A percentile compares a stretch with the other conserved stretches of the same genome.
Conservation (phyloP, 2,113 vertebrate genomes). For the Thermophis baileyi region DNA sequence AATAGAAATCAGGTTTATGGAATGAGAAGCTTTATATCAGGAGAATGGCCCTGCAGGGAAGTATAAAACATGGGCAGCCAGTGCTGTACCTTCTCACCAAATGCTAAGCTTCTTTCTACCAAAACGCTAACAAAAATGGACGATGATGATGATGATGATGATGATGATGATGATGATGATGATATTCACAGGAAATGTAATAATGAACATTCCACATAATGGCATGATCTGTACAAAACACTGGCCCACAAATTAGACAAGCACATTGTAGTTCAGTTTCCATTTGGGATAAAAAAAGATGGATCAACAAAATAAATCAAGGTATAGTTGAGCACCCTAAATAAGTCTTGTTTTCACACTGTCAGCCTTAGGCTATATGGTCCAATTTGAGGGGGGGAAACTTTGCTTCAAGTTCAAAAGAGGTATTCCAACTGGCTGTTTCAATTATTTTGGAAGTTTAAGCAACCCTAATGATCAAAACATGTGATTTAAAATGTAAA, state of each 20-base stretch:
- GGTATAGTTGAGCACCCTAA: not conserved
- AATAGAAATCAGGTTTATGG: not conserved
- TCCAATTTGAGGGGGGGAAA: accelerated
- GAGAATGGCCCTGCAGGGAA: not conserved
- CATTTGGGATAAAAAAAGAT: not conserved
- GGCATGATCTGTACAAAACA: not conserved
- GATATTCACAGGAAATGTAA: not conserved
- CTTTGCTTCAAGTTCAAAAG: not conserved
- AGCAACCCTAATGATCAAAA: not conserved
- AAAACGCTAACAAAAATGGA: not conserved
- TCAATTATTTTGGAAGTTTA: not conserved
- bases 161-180: not conserved
- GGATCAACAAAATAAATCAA: not conserved
- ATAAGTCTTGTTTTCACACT: not conserved
- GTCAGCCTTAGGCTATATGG: not conserved
- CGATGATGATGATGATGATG: not conserved
- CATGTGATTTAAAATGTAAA: not conserved
- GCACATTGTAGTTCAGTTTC: not conserved
- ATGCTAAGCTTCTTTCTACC: not conserved
- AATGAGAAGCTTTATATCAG: not conserved
- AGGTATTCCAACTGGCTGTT: not conserved
- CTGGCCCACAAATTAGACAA: not conserved
- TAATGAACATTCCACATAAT: not conserved
- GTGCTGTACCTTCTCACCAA: not conserved
- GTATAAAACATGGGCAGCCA: not conserved